Evolutionary conservation across 2,888 invertebrate species (phyloP), one percentile per base, ranked within the genome.

Genomic region (Lysandra coridon): DNA sequence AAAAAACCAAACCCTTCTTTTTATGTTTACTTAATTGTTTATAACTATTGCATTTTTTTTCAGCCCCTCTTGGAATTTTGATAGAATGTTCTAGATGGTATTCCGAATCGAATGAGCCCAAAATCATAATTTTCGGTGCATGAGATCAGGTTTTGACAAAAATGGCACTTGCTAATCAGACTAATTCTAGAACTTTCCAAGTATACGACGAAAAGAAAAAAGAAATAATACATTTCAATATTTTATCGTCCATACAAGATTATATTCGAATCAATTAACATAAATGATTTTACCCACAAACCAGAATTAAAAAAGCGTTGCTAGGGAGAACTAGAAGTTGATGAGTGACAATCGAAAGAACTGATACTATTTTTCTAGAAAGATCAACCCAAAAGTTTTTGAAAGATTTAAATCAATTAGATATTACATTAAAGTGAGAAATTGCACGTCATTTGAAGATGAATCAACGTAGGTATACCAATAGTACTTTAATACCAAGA

Each of bases 401-500:
- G 1, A 30, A 30, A 64, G 6, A 30, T 30, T 30, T 4, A 30
- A 30, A 3, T 30, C 30, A 64, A 30, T 6, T 33, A 30, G 30
- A 30, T 33, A 6, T 14, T 14, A 69, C 2, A 64, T 33, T 64
- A 30, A 64, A 14, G 14, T 75, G 30, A 14, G 14, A 76, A 53
- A 53, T 23, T 76, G 76, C 17, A 23, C 33, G 17, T 33, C 17
- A 57, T 76, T 76, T 76, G 17, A 57, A 23, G 57, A 76, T 53
- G 30, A 75, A 53, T 49, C 30, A 69, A 64, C 49, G 23, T 49
- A 78, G 78, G 49, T 49, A 69, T 78, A 69, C 17, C 64, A 78
- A 78, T 78, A 78, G 79, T 60, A 75, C n/a, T 75, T 74, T 62
- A 74, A 75, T 79, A 79, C 79, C 62, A 75, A 79, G 79, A 79